Evolutionary conservation across 2,888 invertebrate genomes (phyloP), one percentile per base, ranked within the genome.

Genomic region (Griposia aprilina): DNA sequence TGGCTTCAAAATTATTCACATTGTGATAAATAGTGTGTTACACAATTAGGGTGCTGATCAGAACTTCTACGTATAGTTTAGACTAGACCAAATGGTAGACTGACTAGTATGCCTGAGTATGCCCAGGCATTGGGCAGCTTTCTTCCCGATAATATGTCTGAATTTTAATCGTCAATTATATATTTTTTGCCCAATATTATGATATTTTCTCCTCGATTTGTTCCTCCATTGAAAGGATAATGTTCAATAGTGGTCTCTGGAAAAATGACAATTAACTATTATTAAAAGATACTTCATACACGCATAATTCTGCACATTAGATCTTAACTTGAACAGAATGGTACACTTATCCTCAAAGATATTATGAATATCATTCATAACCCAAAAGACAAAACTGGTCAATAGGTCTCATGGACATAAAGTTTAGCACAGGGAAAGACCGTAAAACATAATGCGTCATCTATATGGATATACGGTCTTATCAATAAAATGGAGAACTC

Each of bases 401-500:
- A 78, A 52, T 57, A 55, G 17, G 55, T 66, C 50, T 78, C 10
- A 17, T 23, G 1, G 13, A 11, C 55, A 71, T 83, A 83, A 78
- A 83, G 7, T 83, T 83, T 71, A 78, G 55, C 26, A 45, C 66
- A 2, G 26, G n/a, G 62, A 48, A 50, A 36, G 57, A 62, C 20
- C 57, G 26, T 83, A 83, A 83, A 81, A 78, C 50, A 45, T 62
- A 45, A 83, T 72, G 30, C 23, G 50, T 36, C 45, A 48, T 11
- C 3, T 59, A 8, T 75, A 55, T 60, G 74, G 55, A 23, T 26
- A 52, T 36, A 45, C 36, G 50, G 26, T 71, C 50, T 67, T 52
- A 78, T 62, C 78, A n/a, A 83, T 81, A 83, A 80, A 76, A 23
- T 57, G 45, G 45, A 36, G 52, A 36, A 15, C 68, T 55, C 23